Evolutionary conservation across 1,140 invertebrate genomes (phyloP).

Genomic region (Saccostrea echinata): DNA sequence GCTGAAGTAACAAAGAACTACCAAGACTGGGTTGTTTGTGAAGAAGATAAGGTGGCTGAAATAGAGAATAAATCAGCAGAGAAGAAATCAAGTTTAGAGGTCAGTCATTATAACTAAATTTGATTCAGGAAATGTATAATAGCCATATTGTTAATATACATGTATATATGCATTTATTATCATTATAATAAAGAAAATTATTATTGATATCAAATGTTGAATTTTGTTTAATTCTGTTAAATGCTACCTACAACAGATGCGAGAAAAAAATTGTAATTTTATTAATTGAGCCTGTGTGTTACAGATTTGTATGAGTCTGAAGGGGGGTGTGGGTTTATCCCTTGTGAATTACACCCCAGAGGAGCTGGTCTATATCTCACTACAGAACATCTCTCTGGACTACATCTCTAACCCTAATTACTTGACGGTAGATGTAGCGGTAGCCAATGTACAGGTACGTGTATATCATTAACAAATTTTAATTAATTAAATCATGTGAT

Average conservation of each 20-base stretch:
- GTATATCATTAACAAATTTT: neutral
- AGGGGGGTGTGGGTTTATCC: slow-evolving; percentile 89
- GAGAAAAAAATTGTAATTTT: neutral
- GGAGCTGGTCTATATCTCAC: slow-evolving; percentile 90
- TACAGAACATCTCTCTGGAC: slow-evolving; percentile 88
- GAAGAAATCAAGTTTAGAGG: neutral
- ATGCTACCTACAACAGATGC: neutral
- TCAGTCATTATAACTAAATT: neutral
- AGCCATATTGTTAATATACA: no score
- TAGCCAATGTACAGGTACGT: slow-evolving; percentile 90
- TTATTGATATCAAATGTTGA: no score
- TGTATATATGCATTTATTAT: neutral
- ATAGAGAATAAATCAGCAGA: neutral
- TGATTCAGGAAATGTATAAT: no score
- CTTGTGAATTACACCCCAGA: slow-evolving; percentile 86
- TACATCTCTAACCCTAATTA: slow-evolving; percentile 82
- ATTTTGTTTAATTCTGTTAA: no score
- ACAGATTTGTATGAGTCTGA: slow-evolving; percentile 80
- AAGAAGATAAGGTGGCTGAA: neutral
- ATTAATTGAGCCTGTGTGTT: neutral
- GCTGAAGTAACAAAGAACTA: slow-evolving; percentile 15
- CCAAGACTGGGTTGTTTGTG: slow-evolving; percentile 27
- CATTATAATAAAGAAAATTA: no score
- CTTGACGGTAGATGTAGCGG: slow-evolving; percentile 86
- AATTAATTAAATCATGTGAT: no score